These are phyloP conservation scores for Acromyrmex charruanus DNA, from an alignment of 1,140 invertebrate species.

Conservation along the genomic window DNA sequence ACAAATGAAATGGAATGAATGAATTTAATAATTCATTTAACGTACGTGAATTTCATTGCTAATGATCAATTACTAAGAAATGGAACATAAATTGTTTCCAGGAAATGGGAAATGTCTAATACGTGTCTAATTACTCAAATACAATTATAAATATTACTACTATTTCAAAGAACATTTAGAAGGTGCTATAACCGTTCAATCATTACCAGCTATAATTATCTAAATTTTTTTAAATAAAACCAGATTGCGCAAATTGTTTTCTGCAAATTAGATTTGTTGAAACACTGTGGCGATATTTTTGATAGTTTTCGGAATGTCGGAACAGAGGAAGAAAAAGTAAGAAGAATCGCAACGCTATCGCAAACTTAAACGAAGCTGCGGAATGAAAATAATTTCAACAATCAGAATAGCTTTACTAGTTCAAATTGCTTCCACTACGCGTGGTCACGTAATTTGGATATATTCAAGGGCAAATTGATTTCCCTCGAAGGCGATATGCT, in stretches of 20 bases:
- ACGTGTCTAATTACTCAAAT: neutral
- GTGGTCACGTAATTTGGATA: conserved; percentile 1
- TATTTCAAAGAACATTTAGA: neutral
- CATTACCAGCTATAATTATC: neutral
- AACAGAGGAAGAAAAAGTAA: neutral
- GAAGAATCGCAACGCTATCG: neutral
- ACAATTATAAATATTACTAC: neutral
- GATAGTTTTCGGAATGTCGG: neutral
- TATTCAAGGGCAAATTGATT: conserved; percentile 30
- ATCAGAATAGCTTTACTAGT: neutral
- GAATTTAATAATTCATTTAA: neutral
- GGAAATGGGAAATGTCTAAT: neutral
- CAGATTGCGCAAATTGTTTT: neutral
- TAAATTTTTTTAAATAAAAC: neutral
- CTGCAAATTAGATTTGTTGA: neutral
- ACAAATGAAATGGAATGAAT: neutral
- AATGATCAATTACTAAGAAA: neutral
- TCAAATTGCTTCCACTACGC: neutral
- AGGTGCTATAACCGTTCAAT: neutral
- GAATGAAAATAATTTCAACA: conserved; percentile 20
- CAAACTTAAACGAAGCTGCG: neutral
- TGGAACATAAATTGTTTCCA: neutral
- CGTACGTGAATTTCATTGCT: conserved; percentile 1
- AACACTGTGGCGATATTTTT: neutral
- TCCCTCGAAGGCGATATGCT: conserved; percentile 9